Conservation (phyloP, 92 coral and sea anemone species). For the Porites divaricata region DNA sequence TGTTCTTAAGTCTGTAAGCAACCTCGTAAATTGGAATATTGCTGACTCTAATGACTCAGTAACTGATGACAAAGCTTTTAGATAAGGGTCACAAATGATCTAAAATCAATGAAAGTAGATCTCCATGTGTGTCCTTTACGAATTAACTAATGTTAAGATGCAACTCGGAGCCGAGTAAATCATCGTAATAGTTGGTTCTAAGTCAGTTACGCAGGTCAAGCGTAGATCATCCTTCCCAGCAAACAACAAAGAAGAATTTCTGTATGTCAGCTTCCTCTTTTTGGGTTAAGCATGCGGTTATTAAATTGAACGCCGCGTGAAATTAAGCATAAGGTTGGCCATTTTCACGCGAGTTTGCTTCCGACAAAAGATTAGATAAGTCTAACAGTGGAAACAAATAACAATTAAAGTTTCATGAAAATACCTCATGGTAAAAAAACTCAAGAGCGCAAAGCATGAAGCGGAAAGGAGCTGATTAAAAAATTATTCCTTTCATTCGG, state of each 20-base stretch:
- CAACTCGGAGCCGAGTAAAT: not conserved
- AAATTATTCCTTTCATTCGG: slow-evolving; percentile 70
- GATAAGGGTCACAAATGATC: not conserved
- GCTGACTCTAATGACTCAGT: not conserved
- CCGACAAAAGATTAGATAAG: not conserved
- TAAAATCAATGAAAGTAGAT: no score
- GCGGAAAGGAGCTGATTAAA: slow-evolving; percentile 72
- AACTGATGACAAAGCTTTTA: not conserved
- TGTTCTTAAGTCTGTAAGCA: not conserved
- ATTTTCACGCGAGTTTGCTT: not conserved
- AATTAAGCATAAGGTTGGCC: not conserved
- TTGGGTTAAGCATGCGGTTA: not conserved
- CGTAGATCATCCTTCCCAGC: not conserved
- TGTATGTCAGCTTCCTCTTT: not conserved
- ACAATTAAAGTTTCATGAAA: slow-evolving; percentile 29
- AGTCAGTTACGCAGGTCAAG: not conserved
- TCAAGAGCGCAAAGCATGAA: slow-evolving; percentile 48
- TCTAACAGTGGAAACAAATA: not conserved
- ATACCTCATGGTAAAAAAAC: slow-evolving; percentile 69
- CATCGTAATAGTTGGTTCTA: not conserved
- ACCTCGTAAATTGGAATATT: not conserved
- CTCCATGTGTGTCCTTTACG: not conserved
- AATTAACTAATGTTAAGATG: no score
- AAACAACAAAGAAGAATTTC: not conserved
- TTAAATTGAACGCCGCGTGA: slow-evolving; percentile 11